These are phyloP conservation scores for Tetragnatha montana DNA, from an alignment of 2,888 invertebrate genomes.

Conservation along the genomic window DNA sequence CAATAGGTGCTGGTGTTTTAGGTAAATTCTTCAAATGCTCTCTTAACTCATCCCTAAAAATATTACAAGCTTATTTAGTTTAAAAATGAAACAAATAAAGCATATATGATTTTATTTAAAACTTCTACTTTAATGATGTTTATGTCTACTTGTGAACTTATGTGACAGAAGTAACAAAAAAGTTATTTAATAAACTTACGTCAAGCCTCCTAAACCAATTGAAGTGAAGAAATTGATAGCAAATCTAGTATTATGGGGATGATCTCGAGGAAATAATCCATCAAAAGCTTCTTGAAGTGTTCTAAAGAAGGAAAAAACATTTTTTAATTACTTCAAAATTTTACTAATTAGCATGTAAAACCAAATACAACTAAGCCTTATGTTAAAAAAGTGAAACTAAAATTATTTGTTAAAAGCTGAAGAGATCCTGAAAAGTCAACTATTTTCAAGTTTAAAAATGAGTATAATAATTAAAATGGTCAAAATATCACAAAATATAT, in stretches of 20 bases:
- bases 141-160: background rate
- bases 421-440: background rate
- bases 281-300: constrained; percentile 90
- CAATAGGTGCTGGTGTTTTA: constrained; percentile 73
- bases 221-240: constrained; percentile 98
- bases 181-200: constrained; percentile 79
- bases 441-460: background rate
- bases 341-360: background rate
- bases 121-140: background rate
- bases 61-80: background rate
- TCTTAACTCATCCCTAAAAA: constrained; percentile 84
- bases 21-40: constrained; percentile 90
- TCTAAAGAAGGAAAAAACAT: constrained; percentile 76
- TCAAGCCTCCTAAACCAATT: constrained; percentile 96
- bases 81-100: too few species aligned
- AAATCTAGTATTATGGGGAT: constrained; percentile 96
- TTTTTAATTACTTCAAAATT: background rate
- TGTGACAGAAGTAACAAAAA: background rate
- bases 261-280: constrained; percentile 95
- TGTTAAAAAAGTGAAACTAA: background rate
- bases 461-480: too few species aligned
- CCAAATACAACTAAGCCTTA: background rate
- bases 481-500: too few species aligned
- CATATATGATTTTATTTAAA: too few species aligned
- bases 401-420: background rate